These are phyloP conservation scores for Thalassophryne amazonica DNA, from an alignment of 2,797 vertebrate species.

Conservation along the genomic window DNA sequence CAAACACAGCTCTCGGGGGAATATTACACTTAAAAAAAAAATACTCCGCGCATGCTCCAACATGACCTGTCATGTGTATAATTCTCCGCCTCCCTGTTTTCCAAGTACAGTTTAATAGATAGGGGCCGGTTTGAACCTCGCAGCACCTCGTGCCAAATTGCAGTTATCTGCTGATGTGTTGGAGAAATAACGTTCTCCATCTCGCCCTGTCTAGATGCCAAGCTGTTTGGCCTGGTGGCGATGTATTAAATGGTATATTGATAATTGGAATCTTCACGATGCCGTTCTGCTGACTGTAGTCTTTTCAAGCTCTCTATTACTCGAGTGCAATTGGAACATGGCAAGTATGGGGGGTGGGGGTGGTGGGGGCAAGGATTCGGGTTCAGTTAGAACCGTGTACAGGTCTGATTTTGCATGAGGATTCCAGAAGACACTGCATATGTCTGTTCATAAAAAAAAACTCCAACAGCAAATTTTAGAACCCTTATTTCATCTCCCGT, in stretches of 20 bases:
- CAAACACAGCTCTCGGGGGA: conserved; percentile 26
- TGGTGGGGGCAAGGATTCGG: too few species aligned
- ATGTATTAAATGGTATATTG: conserved; percentile 77
- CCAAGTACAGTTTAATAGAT: conserved; percentile 71
- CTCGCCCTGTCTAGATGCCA: conserved; percentile 60
- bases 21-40: conserved; percentile 32
- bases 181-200: conserved; percentile 75
- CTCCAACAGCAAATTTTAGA: conserved; percentile 6
- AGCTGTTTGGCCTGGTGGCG: conserved; percentile 66
- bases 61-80: conserved; percentile 22
- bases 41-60: conserved; percentile 23
- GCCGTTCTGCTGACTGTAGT: conserved; percentile 73
- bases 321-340: conserved; percentile 55
- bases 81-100: conserved; percentile 19
- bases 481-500: conserved; percentile 3
- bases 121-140: conserved; percentile 43
- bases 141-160: conserved; percentile 56
- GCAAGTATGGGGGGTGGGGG: neutral
- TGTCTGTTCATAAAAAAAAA: conserved; percentile 17
- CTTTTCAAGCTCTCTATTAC: conserved; percentile 73
- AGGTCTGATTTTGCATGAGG: conserved; percentile 21
- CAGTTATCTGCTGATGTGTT: conserved; percentile 70
- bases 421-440: conserved; percentile 7
- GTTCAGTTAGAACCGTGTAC: conserved; percentile 10
- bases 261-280: conserved; percentile 77